Evolutionary conservation across 2,797 vertebrate species (phyloP).

Genomic region (Crax fasciolata): DNA sequence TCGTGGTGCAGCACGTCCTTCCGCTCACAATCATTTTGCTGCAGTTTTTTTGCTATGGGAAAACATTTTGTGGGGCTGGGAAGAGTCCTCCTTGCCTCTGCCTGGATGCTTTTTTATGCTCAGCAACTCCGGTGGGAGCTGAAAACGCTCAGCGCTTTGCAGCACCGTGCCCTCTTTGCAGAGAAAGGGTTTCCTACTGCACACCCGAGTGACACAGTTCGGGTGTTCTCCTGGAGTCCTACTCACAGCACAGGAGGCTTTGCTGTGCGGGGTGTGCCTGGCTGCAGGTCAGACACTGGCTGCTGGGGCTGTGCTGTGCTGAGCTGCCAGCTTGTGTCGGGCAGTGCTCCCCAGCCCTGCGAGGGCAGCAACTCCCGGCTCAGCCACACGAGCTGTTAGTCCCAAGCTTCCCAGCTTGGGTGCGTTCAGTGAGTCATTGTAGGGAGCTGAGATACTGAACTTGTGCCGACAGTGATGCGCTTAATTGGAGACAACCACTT

Average conservation of each 20-base stretch:
- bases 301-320: accelerated
- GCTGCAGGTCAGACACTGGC: background rate
- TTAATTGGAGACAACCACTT: conserved; percentile 29
- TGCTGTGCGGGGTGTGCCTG: accelerated
- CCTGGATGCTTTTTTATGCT: background rate
- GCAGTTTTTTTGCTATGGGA: background rate
- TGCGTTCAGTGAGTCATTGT: background rate
- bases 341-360: background rate
- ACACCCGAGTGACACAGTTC: background rate
- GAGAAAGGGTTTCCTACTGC: background rate
- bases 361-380: background rate
- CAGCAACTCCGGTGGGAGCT: background rate
- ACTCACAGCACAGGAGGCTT: background rate
- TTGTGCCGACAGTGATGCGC: background rate
- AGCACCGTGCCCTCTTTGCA: background rate
- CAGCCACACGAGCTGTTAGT: background rate
- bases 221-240: background rate
- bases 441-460: background rate
- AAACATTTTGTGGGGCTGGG: background rate
- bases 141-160: background rate
- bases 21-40: background rate
- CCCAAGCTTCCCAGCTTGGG: background rate
- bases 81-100: background rate
- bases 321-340: accelerated
- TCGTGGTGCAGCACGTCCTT: background rate